Conservation (phyloP, 2,113 vertebrate species). For the Arizona elegans region DNA sequence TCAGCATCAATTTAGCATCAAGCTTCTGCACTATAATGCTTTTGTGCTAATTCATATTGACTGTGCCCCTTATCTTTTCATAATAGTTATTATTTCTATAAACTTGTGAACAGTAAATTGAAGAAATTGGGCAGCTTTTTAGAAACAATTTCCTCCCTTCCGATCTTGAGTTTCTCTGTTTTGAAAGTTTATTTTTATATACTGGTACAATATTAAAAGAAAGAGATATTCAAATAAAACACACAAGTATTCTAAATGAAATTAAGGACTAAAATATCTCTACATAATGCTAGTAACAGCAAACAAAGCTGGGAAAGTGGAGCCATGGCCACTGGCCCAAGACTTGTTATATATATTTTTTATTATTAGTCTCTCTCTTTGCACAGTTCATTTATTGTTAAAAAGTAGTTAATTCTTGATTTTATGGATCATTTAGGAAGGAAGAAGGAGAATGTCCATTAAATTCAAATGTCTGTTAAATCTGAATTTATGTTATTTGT, state of each 20-base stretch:
- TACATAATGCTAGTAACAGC: neutral
- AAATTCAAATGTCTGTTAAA: neutral
- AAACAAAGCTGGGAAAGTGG: neutral
- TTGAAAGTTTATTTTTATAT: neutral
- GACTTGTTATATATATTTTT: neutral
- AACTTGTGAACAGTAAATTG: conserved; percentile 22
- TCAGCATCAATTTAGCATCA: conserved; percentile 47
- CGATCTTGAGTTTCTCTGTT: neutral
- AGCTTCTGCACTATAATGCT: conserved; percentile 2
- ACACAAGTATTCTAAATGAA: neutral
- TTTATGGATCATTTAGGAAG: neutral
- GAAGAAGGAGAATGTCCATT: neutral
- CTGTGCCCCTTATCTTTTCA: conserved; percentile 48
- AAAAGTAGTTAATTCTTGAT: neutral
- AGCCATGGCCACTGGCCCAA: neutral
- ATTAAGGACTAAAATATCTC: neutral
- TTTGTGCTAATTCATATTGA: conserved; percentile 41
- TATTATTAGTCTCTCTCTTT: neutral
- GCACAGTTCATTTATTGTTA: neutral
- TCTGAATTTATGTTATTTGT: neutral
- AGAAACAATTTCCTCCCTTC: neutral
- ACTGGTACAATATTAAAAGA: neutral
- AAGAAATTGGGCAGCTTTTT: neutral
- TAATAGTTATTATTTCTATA: conserved; percentile 6
- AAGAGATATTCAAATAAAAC: neutral